Evolutionary conservation across 2,797 vertebrate genomes (phyloP), one percentile per base, ranked within the genome.

Genomic region (Hapalemur alaotrensis): DNA sequence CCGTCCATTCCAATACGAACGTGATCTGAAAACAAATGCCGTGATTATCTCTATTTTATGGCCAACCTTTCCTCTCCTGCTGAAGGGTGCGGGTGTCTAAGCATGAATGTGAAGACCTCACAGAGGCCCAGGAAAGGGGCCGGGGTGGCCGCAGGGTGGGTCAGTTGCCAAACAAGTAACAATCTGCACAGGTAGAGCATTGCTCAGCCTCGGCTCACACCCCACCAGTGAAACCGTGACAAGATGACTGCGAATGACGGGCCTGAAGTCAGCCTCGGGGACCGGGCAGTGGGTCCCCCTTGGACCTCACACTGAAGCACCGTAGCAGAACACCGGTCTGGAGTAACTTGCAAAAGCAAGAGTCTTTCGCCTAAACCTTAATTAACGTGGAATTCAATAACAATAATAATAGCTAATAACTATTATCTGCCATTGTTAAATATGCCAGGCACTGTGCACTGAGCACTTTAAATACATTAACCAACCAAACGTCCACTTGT

Each of bases 71-170:
- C 22, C 67, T 30, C 15, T 43, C 7, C 83, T 32, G 23, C 93
- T 5, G 0, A 43, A 32, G 28, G 50, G 46, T 0, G 3, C 0
- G 3, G 35, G 52, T 59, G 2, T 52, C 57, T 10, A 5, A 18
- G 13, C 65, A 54, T 3, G 7, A 57, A 12, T 3, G 41, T 4
- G 9, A 41, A 43, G 72, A 43, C 1, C 14, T 17, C n/a, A 0
- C 8, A 35, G 52, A 52, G 43, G 6, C 6, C 43, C 43, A 50
- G 61, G 72, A 12, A 11, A n/a, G 59, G 15, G 1, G 12, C 93
- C 4, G 38, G 57, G 0, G 8, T 0, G 13, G 18, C 8, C 0
- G 4, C 18, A n/a, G 17, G 41, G n/a, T 22, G 48, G 61, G 22
- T 0, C 2, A 23, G 54, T n/a, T 35, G 43, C 20, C 13, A 20